These are phyloP conservation scores for Gambelia wislizenii DNA, from an alignment of 2,797 vertebrate genomes.

Conservation along the genomic window DNA sequence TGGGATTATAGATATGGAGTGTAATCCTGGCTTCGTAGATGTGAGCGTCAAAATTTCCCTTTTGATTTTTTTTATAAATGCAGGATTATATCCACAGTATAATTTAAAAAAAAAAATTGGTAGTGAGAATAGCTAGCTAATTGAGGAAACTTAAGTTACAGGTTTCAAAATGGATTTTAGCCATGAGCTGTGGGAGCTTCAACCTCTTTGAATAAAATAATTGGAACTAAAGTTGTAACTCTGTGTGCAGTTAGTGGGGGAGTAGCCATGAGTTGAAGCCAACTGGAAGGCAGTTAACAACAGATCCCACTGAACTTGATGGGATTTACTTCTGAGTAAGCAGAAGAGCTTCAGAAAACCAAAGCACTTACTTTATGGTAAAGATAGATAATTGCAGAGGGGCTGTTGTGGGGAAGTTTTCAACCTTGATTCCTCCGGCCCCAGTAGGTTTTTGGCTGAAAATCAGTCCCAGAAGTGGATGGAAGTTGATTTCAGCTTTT, in stretches of 20 bases:
- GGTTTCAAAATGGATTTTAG: not conserved
- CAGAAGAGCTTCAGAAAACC: too few relatives aligned
- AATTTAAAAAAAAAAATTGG: too few relatives aligned
- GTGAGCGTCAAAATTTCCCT: not conserved
- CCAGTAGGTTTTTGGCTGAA: too few relatives aligned
- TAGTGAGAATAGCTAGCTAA: not conserved
- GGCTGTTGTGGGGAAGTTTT: too few relatives aligned
- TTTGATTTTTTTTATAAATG: not conserved
- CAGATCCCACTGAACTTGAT: not conserved
- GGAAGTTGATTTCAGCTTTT: too few relatives aligned
- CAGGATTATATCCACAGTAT: slow-evolving; percentile 3
- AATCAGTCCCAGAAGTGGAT: too few relatives aligned
- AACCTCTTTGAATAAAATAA: not conserved
- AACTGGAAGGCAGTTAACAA: too few relatives aligned
- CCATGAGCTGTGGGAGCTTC: not conserved
- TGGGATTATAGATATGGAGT: slow-evolving; percentile 25
- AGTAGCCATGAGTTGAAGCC: too few relatives aligned
- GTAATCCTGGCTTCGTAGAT: not conserved
- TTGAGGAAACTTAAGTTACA: not conserved
- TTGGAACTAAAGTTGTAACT: not conserved
- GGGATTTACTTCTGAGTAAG: not conserved
- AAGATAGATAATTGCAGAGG: too few relatives aligned
- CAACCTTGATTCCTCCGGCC: too few relatives aligned
- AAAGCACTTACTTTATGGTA: too few relatives aligned
- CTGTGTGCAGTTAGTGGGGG: not conserved